These are phyloP conservation scores for Danio kyathit DNA, from an alignment of 2,797 vertebrate species.

Conservation along the genomic window DNA sequence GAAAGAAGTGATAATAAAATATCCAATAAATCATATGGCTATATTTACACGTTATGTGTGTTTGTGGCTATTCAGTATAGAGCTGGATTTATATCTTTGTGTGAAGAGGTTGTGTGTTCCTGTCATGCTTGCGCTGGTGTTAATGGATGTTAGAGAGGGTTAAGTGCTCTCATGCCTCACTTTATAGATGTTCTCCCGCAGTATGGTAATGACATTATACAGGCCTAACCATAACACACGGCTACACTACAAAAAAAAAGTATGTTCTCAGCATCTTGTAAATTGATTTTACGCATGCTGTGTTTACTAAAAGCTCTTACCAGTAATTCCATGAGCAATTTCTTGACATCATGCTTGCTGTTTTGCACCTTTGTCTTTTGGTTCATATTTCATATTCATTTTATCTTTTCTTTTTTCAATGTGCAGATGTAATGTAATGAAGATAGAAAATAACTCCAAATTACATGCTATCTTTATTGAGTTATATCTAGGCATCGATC, in stretches of 20 bases:
- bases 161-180: slow-evolving; percentile 30
- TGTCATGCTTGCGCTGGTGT: slow-evolving; percentile 20
- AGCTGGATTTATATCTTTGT: background rate
- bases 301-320: background rate
- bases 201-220: slow-evolving; percentile 6
- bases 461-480: slow-evolving; percentile 2
- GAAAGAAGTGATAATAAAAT: background rate
- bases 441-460: slow-evolving; percentile 6
- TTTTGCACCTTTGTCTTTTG: background rate
- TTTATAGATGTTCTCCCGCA: background rate
- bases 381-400: background rate
- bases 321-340: background rate
- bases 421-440: slow-evolving; percentile 13
- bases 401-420: background rate
- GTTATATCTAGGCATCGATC: background rate
- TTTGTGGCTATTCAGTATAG: background rate
- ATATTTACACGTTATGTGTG: background rate
- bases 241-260: background rate
- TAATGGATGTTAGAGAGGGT: slow-evolving; percentile 7
- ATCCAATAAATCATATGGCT: background rate
- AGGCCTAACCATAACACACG: background rate
- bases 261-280: background rate
- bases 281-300: background rate
- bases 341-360: background rate
- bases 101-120: slow-evolving; percentile 9